Evolutionary conservation across 1,140 invertebrate species (phyloP).

Genomic region (Pentalonia nigronervosa): DNA sequence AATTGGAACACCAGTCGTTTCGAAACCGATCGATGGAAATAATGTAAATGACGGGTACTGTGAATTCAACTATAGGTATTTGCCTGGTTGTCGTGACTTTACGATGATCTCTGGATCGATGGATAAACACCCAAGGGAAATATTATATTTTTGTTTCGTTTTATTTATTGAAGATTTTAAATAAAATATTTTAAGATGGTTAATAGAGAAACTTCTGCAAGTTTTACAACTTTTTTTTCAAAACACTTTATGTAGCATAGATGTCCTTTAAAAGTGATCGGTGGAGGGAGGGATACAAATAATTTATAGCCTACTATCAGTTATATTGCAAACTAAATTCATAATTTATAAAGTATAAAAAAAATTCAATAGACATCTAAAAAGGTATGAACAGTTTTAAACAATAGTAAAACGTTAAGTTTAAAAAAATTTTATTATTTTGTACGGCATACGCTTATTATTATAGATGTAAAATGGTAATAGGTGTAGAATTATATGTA

Average conservation of each 20-base stretch:
- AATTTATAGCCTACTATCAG: neutral
- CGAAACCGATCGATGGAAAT: conserved; percentile 45
- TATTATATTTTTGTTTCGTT: neutral
- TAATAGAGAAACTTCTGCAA: neutral
- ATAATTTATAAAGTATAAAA: neutral
- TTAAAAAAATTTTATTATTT: neutral
- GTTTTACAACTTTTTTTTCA: neutral
- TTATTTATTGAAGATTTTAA: neutral
- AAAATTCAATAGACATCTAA: neutral
- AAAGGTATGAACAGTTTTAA: neutral
- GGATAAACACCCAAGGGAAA: neutral
- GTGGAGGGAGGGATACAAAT: neutral
- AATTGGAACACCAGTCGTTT: conserved; percentile 27
- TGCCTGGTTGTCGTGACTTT: neutral
- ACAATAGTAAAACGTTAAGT: neutral
- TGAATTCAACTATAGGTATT: neutral
- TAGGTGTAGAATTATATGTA: neutral
- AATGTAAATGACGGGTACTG: conserved; percentile 13
- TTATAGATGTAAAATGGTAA: neutral
- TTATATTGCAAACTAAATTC: neutral
- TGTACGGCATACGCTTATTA: neutral
- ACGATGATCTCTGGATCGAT: neutral
- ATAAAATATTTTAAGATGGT: too few species aligned
- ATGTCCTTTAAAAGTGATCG: neutral
- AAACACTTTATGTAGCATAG: neutral